These are phyloP conservation scores for Okapia johnstoni DNA, from an alignment of 2,113 vertebrate species.

Conservation along the genomic window DNA sequence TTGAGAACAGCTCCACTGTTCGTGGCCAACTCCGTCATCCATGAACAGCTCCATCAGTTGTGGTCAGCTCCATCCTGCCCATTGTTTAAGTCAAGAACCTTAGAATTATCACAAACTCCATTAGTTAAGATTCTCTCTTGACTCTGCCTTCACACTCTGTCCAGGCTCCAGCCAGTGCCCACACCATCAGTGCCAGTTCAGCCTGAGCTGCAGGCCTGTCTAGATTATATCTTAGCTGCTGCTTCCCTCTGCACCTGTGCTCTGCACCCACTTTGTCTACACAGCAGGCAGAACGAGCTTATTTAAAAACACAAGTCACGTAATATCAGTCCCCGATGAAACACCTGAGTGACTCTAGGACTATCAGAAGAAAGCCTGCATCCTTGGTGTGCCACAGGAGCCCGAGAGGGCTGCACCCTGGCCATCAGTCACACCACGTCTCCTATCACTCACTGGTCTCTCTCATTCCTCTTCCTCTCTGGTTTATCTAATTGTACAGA, in stretches of 20 bases:
- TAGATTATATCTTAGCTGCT: fast-evolving
- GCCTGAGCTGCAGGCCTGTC: neutral
- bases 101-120: neutral
- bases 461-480: neutral
- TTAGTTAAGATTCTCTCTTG: neutral
- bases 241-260: neutral
- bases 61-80: too few relatives aligned
- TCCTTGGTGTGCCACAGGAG: neutral
- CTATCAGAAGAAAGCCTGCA: fast-evolving
- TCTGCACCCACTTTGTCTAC: too few relatives aligned
- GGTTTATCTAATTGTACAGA: neutral
- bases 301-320: neutral
- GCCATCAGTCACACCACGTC: neutral
- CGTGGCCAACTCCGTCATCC: neutral
- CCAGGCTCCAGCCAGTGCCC: neutral
- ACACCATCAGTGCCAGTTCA: neutral
- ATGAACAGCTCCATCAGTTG: neutral
- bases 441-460: neutral
- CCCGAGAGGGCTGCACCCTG: neutral
- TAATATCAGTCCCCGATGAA: neutral
- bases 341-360: neutral
- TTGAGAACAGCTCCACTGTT: neutral
- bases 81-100: neutral
- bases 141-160: neutral
- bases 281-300: neutral